Evolutionary conservation across 2,113 vertebrate species (phyloP), one percentile per base, ranked within the genome.

Genomic region (Oostethus manadensis): DNA sequence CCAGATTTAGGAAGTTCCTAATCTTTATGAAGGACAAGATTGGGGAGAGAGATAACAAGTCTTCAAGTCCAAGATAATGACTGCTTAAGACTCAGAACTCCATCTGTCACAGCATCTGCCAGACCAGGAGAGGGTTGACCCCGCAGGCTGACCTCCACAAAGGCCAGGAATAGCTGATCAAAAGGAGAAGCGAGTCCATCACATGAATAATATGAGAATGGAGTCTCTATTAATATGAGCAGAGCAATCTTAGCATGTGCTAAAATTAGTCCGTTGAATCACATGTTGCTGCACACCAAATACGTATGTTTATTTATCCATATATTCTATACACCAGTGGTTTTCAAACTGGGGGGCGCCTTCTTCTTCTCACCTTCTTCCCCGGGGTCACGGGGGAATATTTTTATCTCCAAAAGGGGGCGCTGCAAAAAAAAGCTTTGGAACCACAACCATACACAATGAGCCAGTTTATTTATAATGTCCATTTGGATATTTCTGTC

Each of bases 31-130:
- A 64, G 57, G 57, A 60, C 66, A 38, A 53, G 66, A 64, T 60
- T 58, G 56, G 53, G 66, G 62, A 62, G 72, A 66, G 68, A 50
- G 64, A 71, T 79, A 76, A 77, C 70, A 68, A 63, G 77, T 70
- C 56, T 77, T 77, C 73, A 77, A 74, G 78, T 80, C 64, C 71
- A 76, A 76, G 68, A 69, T 83, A 82, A 79, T 57, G 69, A 79
- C 71, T 68, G 66, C 68, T 78, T 68, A 79, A 76, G 73, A 81
- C 69, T 67, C 56, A 56, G 69, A 72, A 68, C 71, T 73, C 76
- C 82, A 82, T 84, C 84, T 86, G 80, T 70, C 81, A 73, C 64
- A 10, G 50, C 76, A 60, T 79, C 73, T 54, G 71, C 75, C 68
- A 63, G 64, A 70, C 49, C 51, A 61, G 55, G 56, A 64, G 6